Base-by-base conservation (phyloP, 2,797 vertebrate genomes). In the Phataginus tricuspis region DNA sequence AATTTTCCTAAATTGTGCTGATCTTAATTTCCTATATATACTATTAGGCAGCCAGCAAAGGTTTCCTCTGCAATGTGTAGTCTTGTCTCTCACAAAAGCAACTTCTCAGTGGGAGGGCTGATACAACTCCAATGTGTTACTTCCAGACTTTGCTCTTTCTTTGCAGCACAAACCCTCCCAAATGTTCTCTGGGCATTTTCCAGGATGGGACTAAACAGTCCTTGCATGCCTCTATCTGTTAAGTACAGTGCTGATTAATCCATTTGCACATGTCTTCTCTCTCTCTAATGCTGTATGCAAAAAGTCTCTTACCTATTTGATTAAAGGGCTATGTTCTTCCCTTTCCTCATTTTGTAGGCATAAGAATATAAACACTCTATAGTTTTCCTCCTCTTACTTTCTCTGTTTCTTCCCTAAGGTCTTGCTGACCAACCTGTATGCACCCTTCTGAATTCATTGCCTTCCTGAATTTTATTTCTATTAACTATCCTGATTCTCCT, bases 1-100 rank as follows among this genome's bases (percentile, higher is more conserved):
- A 91, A 94, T 96, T 97, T 90, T 86, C 42, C 74, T 91, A 61
- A 92, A 85, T 91, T 95, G 51, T 91, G 68, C 89, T 96, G 96
- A 92, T 78, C 53, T 95, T 55, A 42, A 37, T 90, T 96, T 96
- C 37, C 66, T 78, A 27, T 45, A 69, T 9, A 55, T 74, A 71
- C n/a, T 72, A 39, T 82, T 74, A 91, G 18, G 74, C 68, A 90
- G 68, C 51, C 63, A 42, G 14, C 57, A 79, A 92, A 93, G 42
- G 29, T 92, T 83, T 74, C 51, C 66, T 77, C 64, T 63, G 13
- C 7, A 61, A 7, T 77, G 1, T 53, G 9, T 51, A 4, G 14
- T 57, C 51, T 53, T 45, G 34, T 59, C 53, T 68, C 39, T 75
- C 23, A 82, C 53, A 78, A 55, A 92, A n/a, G 7, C 42, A 45